Percentiles rank a stretch among this genome's conserved stretches.
phyloP scores from a whole-genome alignment of 2,113 vertebrate species.

The Passer domesticus region DNA sequence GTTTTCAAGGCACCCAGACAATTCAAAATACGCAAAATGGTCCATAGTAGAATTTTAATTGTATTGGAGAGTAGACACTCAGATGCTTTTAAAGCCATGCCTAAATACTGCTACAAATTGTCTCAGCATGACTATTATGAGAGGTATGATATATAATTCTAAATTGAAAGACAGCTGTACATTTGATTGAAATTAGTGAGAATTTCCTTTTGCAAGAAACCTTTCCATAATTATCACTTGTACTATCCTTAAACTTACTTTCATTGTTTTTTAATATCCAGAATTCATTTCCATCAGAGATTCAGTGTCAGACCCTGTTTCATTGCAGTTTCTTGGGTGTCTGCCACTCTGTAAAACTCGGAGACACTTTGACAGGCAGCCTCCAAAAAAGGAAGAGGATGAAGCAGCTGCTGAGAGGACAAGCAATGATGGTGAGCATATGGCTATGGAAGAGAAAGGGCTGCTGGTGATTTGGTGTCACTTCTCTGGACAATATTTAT shows the following conservation, averaged over 20 bases:
- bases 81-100: neutral
- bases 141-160: neutral
- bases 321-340: neutral
- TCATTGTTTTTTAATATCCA: neutral
- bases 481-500: neutral
- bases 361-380: neutral
- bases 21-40: neutral
- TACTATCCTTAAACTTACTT: neutral
- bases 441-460: neutral
- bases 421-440: neutral
- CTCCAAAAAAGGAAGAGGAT: neutral
- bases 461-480: neutral
- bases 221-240: neutral
- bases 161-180: neutral
- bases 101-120: neutral
- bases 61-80: rapidly evolving
- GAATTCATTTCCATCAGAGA: neutral
- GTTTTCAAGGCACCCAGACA: neutral
- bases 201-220: neutral
- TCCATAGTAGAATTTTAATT: neutral
- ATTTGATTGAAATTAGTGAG: neutral
- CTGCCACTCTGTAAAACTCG: neutral
- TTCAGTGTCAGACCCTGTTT: neutral
- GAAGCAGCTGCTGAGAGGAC: neutral
- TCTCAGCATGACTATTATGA: neutral